These are phyloP conservation scores for Pharmacophagus antenor DNA, from an alignment of 2,888 invertebrate species.

Conservation along the genomic window DNA sequence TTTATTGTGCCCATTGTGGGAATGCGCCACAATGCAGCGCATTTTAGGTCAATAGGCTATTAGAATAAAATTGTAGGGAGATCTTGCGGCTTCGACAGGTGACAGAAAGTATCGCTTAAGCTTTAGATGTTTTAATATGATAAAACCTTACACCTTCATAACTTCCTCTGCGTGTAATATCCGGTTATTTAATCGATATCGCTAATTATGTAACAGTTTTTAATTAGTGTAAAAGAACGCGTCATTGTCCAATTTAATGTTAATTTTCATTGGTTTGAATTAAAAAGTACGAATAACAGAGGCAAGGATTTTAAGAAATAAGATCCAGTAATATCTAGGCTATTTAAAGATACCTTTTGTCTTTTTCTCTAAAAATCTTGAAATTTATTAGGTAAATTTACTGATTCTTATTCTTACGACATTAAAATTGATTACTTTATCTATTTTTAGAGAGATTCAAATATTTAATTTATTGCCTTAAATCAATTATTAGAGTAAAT, in stretches of 20 bases:
- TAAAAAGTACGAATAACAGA: not conserved
- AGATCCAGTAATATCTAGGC: not conserved
- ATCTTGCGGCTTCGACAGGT: conserved; percentile 4
- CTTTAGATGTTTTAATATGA: not conserved
- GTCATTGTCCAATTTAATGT: not conserved
- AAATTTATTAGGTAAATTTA: no score
- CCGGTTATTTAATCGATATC: not conserved
- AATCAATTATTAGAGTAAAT: no score
- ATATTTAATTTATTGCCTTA: no score
- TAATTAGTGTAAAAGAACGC: not conserved
- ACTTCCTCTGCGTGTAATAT: not conserved
- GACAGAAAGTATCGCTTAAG: not conserved
- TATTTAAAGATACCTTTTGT: no score
- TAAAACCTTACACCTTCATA: not conserved
- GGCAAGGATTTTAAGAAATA: not conserved
- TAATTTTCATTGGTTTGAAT: not conserved
- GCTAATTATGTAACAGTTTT: not conserved
- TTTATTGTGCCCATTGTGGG: not conserved
- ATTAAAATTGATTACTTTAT: no score
- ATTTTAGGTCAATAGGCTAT: not conserved
- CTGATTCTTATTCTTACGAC: no score
- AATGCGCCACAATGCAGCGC: not conserved
- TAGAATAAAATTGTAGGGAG: not conserved
- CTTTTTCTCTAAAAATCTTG: no score
- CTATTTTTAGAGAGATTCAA: no score